These are phyloP conservation scores for Rambutsinella grinnellia DNA, from an alignment of 2,888 invertebrate species.

Conservation along the genomic window DNA sequence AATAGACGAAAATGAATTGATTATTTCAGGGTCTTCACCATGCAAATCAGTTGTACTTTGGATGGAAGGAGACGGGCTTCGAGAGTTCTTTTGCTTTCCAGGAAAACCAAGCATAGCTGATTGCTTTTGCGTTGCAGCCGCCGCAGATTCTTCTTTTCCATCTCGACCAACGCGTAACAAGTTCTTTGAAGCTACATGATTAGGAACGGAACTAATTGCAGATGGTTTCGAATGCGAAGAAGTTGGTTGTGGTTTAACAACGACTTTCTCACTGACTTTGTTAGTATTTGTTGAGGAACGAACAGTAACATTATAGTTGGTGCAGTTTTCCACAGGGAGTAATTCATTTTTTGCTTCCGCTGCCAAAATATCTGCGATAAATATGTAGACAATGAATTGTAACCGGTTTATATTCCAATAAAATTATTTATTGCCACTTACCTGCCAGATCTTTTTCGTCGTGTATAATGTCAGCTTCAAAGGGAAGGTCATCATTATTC, in stretches of 20 bases:
- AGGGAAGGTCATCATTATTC: conserved; percentile 63
- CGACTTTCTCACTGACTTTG: neutral
- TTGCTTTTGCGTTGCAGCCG: conserved; percentile 69
- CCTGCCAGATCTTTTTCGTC: conserved; percentile 66
- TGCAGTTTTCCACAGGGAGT: conserved; percentile 17
- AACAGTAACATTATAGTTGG: conserved; percentile 3
- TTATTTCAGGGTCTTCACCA: conserved; percentile 66
- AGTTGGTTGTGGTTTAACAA: neutral
- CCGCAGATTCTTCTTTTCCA: conserved; percentile 50
- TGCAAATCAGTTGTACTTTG: conserved; percentile 59
- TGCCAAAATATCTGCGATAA: conserved; percentile 63
- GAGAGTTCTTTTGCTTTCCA: conserved; percentile 9
- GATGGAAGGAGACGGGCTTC: conserved; percentile 51
- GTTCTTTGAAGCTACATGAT: conserved; percentile 29
- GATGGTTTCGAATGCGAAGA: neutral
- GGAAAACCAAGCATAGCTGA: conserved; percentile 82
- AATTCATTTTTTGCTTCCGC: conserved; percentile 40
- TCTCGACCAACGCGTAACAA: neutral
- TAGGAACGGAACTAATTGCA: conserved; percentile 3
- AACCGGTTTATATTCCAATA: no score
- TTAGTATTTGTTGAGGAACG: neutral
- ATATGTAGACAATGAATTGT: no score
- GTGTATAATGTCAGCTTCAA: conserved; percentile 66
- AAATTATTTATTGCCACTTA: no score
- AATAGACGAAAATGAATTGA: conserved; percentile 61